Base-by-base conservation (phyloP, 2,888 invertebrate species). In the Steinernema hermaphroditum region DNA sequence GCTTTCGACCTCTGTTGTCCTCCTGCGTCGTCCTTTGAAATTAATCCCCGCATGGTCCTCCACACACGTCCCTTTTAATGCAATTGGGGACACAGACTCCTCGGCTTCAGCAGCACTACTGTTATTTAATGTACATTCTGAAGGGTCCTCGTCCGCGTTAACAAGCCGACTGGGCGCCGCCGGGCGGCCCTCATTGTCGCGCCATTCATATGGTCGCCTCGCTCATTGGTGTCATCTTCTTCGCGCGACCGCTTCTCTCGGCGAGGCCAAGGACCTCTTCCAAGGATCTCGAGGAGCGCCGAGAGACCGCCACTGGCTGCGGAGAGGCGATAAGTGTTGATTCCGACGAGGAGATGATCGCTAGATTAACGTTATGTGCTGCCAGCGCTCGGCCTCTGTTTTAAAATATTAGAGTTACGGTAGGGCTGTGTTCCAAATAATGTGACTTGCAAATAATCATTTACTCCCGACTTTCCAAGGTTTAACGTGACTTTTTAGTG, bases 71-170 rank as follows among this genome's bases (percentile, higher is more conserved):
- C 62, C 27, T 27, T 27, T 32, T 62, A 62, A 62, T 62, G 62
- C 62, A 34, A 62, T 62, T 62, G 62, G 32, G 50, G 1, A 2
- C 2, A 50, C 50, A 50, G 50, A 24, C 50, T 50, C 22, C 62
- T 27, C 27, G 27, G 62, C 62, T 27, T 2, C 62, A 34, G 32
- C 62, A 14, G 32, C 62, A 62, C 62, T 62, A 62, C 62, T 62
- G 62, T 62, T 62, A 62, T 62, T 62, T 62, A 62, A 62, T 62
- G 62, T 62, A 62, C 62, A 62, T 62, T 62, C 62, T 62, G 62
- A 62, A 62, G 62, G 62, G 62, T 62, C 62, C 62, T 62, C 32
- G 32, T 9, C 27, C 62, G 62, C 62, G 62, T 62, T 62, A 62
- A 62, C 62, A 62, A 62, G 62, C 62, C 32, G 62, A 29, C 62